phyloP scores from a whole-genome alignment of 2,113 vertebrate genomes.

The Onychorhynchus coronatus region DNA sequence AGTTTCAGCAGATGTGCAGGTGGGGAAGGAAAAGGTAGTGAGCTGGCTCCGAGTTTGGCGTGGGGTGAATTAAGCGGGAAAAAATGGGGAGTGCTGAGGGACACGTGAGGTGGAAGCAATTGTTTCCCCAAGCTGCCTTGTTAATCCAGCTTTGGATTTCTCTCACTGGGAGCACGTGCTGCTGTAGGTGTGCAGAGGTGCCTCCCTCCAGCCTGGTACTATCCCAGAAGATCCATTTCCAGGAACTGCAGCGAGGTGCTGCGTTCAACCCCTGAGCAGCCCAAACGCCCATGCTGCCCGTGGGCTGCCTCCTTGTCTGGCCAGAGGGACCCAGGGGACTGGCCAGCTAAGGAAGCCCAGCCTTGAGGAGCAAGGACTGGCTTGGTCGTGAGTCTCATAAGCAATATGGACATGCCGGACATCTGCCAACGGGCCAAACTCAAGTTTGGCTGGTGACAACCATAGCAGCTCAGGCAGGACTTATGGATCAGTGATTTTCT shows the following conservation, averaged over 20 bases:
- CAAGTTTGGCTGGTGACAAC: neutral
- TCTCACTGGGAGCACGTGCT: accelerated
- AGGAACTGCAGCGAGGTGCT: neutral
- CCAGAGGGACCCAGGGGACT: neutral
- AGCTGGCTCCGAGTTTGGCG: neutral
- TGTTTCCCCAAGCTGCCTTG: neutral
- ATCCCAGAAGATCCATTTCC: neutral
- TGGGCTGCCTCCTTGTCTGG: neutral
- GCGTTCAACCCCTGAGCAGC: neutral
- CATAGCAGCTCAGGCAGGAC: neutral
- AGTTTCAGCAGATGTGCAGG: neutral
- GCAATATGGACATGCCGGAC: neutral
- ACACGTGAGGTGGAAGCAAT: too few species aligned
- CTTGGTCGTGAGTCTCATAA: neutral
- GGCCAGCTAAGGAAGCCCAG: neutral
- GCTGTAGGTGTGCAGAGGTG: neutral
- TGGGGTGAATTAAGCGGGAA: neutral
- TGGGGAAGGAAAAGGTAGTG: neutral
- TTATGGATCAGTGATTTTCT: neutral
- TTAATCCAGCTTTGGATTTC: neutral
- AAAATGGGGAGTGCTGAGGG: neutral
- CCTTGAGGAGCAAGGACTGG: neutral
- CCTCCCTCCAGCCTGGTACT: neutral
- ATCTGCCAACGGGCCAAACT: neutral
- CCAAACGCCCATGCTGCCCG: accelerated